Percentiles rank a stretch among this genome's conserved stretches.
Conservation (phyloP, 1,140 invertebrate species). For the Ylistrum balloti region DNA sequence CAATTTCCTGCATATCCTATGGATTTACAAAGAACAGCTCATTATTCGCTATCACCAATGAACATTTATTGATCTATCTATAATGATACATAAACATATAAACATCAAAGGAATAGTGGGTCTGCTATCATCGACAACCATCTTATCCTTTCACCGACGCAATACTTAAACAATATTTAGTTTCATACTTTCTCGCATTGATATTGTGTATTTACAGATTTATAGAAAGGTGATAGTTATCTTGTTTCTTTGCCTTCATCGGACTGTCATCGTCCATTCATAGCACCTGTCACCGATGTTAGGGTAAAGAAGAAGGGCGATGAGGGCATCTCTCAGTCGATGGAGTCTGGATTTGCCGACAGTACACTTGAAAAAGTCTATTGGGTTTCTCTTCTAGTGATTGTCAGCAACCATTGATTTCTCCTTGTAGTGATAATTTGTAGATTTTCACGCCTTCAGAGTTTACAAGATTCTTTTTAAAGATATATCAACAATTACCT, state of each 20-base stretch:
- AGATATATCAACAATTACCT: too few relatives aligned
- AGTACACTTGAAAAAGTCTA: background rate
- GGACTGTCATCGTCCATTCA: background rate
- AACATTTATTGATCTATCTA: too few relatives aligned
- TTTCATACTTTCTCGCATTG: background rate
- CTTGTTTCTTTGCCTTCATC: background rate
- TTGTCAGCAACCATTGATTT: background rate
- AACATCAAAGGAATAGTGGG: too few relatives aligned
- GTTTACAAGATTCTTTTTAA: too few relatives aligned
- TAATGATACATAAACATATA: too few relatives aligned
- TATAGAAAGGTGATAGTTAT: background rate
- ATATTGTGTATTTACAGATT: conserved; percentile 11
- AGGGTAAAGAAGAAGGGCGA: background rate
- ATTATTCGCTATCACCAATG: too few relatives aligned
- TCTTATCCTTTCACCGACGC: background rate
- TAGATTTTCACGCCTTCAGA: background rate
- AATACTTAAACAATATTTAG: conserved; percentile 26
- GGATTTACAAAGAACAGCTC: too few relatives aligned
- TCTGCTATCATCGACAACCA: background rate
- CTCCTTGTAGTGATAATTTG: background rate
- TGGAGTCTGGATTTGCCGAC: background rate
- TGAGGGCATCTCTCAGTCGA: background rate
- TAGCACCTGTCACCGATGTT: background rate
- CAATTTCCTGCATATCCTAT: too few relatives aligned
- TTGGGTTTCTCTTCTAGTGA: background rate